Evolutionary conservation across 2,888 invertebrate species (phyloP), one percentile per base, ranked within the genome.

Genomic region (Chromoteleia sp.): DNA sequence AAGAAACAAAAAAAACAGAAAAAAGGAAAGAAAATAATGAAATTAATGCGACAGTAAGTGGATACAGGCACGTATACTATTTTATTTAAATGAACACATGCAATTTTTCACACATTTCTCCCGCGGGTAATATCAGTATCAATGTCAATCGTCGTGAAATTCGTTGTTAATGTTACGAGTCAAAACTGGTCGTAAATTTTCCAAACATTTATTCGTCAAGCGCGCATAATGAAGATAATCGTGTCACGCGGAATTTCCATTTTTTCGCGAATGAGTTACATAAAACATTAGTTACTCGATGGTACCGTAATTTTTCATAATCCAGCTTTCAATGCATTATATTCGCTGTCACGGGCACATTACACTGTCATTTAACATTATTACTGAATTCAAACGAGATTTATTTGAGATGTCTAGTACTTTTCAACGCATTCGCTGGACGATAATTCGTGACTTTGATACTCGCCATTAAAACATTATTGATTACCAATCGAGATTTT

Each of bases 221-320:
- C 17, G n/a, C 48, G n/a, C 14, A 48, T 71, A 65, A 78, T 59
- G 56, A 78, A 71, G 71, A 48, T 78, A 70, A 78, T 56, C 58
- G 41, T 59, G 67, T 71, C 59, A 43, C 65, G 71, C 25, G 65
- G 71, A 58, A 71, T 77, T 45, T 45, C 29, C n/a, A 58, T 78
- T 78, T 77, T 71, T 78, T 67, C 39, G 41, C 1, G 1, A 65
- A 70, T 54, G 58, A 61, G 43, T 67, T 73, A 61, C 73, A 67
- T 79, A 52, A 65, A 73, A 41, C 61, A 78, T 78, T 43, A 61
- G 61, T 68, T 59, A 45, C 54, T 79, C 36, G 67, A 52, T 52
- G 54, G 67, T 73, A 67, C 59, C 67, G 71, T 78, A 73, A 79
- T 73, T 79, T 67, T 67, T 68, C 73, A 59, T 79, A 73, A 67